phyloP scores from a whole-genome alignment of 2,113 vertebrate genomes.

The Cyphomyrus plagiostoma region DNA sequence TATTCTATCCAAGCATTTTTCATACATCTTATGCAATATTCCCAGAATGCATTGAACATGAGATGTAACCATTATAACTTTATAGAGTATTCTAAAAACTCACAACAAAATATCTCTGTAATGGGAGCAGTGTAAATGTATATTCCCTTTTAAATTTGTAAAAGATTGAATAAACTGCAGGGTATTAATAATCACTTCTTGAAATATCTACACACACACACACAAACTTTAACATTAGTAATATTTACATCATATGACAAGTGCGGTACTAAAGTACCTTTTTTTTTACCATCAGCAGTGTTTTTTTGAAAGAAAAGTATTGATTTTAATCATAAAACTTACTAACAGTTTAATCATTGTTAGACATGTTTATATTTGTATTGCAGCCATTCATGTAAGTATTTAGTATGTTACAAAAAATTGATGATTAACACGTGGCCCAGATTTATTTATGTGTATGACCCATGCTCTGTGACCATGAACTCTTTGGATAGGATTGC shows the following conservation, averaged over 20 bases:
- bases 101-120: not conserved
- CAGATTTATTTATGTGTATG: not conserved
- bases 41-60: not conserved
- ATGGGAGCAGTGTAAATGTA: not conserved
- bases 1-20: not conserved
- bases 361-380: not conserved
- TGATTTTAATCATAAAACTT: not conserved
- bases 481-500: not conserved
- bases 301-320: not conserved
- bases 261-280: not conserved
- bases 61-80: not conserved
- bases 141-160: not conserved
- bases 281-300: not conserved
- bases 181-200: not conserved
- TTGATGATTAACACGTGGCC: constrained; percentile 16
- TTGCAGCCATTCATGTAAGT: not conserved
- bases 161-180: not conserved
- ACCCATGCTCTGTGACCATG: not conserved
- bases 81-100: not conserved
- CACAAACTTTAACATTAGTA: not conserved
- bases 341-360: not conserved
- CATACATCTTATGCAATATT: not conserved
- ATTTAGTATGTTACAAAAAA: constrained; percentile 17
- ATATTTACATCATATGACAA: not conserved
- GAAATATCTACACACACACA: not conserved